phyloP scores from a whole-genome alignment of 2,888 invertebrate genomes.

The Mimumesa dahlbomi region DNA sequence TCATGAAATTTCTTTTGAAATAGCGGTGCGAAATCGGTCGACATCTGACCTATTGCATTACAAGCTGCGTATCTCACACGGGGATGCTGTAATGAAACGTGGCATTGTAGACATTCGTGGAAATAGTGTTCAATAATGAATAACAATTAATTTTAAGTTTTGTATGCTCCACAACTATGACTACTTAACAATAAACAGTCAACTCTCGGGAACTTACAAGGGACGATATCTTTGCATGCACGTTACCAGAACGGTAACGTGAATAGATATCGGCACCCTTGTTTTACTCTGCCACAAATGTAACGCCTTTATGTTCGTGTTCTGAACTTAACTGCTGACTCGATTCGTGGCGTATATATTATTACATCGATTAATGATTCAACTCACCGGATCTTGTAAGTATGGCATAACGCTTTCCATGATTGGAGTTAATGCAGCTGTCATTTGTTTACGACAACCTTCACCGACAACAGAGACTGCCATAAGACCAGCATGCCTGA shows the following conservation, averaged over 20 bases:
- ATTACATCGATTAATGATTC: background rate
- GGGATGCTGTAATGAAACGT: slow-evolving; percentile 85
- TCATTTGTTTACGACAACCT: slow-evolving; percentile 99
- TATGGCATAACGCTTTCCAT: slow-evolving; percentile 94
- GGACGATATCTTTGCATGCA: slow-evolving; percentile 46
- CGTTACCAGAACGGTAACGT: slow-evolving; percentile 70
- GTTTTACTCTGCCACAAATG: slow-evolving; percentile 72
- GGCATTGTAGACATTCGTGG: background rate
- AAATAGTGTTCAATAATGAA: background rate
- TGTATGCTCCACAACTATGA: slow-evolving; percentile 68
- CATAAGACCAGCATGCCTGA: slow-evolving; percentile 97
- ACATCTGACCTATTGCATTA: slow-evolving; percentile 99
- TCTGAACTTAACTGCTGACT: slow-evolving; percentile 70
- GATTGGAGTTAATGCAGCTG: slow-evolving; percentile 94
- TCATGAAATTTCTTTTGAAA: slow-evolving; percentile 99
- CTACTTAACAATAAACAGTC: slow-evolving; percentile 57
- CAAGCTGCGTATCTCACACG: slow-evolving; percentile 98
- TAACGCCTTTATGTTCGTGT: slow-evolving; percentile 68
- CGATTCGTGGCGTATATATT: slow-evolving; percentile 62
- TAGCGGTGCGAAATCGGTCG: slow-evolving; percentile 97
- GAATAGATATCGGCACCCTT: slow-evolving; percentile 46
- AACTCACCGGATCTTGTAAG: slow-evolving; percentile 89
- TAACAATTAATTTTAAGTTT: slow-evolving; percentile 1
- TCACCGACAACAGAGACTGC: slow-evolving; percentile 99
- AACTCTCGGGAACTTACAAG: slow-evolving; percentile 66